Conservation (phyloP, 1,140 invertebrate species). For the Papilio helenus region DNA sequence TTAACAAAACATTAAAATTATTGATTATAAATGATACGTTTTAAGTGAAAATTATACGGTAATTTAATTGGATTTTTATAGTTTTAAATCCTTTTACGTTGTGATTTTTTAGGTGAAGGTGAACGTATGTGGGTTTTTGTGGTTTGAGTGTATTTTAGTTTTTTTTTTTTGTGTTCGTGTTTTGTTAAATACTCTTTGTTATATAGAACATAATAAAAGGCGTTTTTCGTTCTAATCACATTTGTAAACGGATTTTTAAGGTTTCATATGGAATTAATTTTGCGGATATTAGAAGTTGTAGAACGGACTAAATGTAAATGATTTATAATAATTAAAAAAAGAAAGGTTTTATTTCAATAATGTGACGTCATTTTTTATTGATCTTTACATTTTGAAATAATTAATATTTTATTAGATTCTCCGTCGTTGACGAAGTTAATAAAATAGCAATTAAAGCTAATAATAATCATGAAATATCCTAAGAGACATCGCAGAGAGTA, state of each 20-base stretch:
- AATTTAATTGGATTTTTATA: neutral
- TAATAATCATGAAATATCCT: constrained; percentile 33
- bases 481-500: constrained; percentile 42
- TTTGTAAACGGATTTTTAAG: neutral
- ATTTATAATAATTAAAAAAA: too few relatives aligned
- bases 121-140: constrained; percentile 18
- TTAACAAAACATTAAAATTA: neutral
- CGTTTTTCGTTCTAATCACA: neutral
- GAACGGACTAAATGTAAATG: too few relatives aligned
- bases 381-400: too few relatives aligned
- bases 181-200: neutral
- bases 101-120: constrained; percentile 39
- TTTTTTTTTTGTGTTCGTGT: neutral
- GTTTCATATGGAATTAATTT: too few relatives aligned
- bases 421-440: neutral
- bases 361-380: too few relatives aligned
- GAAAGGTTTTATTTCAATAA: too few relatives aligned
- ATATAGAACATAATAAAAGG: neutral
- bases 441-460: neutral
- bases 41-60: neutral
- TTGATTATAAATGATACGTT: neutral
- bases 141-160: constrained; percentile 1
- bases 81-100: constrained; percentile 43
- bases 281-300: too few relatives aligned
- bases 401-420: neutral